phyloP scores from a whole-genome alignment of 2,113 vertebrate species.

The Murina feae region DNA sequence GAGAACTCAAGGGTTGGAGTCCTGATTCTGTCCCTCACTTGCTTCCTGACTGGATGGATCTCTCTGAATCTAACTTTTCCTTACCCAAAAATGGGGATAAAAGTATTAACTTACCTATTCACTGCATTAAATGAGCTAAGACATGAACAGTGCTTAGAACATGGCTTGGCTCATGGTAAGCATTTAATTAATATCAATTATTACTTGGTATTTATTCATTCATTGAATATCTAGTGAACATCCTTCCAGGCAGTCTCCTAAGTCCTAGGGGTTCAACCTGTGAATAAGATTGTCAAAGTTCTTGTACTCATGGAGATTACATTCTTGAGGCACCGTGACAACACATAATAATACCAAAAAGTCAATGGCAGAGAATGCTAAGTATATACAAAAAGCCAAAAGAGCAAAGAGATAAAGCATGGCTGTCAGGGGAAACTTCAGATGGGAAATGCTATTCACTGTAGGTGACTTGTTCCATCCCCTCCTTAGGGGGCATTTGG shows the following conservation, averaged over 20 bases:
- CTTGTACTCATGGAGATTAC: not conserved
- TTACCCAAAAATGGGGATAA: not conserved
- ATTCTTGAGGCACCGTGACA: not conserved
- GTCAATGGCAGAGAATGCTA: not conserved
- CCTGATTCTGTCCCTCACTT: not conserved
- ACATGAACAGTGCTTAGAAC: accelerated
- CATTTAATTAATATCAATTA: not conserved
- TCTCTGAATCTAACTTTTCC: not conserved
- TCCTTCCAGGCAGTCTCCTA: not conserved
- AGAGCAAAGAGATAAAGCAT: not conserved
- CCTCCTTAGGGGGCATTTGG: not conserved
- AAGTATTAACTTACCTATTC: not conserved
- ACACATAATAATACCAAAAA: not conserved
- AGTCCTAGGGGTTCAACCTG: not conserved
- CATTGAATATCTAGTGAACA: not conserved
- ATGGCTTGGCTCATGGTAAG: not conserved
- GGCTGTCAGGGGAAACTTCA: not conserved
- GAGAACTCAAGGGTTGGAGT: not conserved
- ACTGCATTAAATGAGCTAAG: not conserved
- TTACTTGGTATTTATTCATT: not conserved
- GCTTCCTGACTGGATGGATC: too few species aligned
- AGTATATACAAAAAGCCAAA: not conserved
- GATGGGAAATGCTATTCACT: not conserved
- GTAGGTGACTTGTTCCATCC: not conserved
- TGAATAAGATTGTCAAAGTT: not conserved